These are phyloP conservation scores for Mystacides longicornis DNA, from an alignment of 2,888 invertebrate species.

Conservation along the genomic window DNA sequence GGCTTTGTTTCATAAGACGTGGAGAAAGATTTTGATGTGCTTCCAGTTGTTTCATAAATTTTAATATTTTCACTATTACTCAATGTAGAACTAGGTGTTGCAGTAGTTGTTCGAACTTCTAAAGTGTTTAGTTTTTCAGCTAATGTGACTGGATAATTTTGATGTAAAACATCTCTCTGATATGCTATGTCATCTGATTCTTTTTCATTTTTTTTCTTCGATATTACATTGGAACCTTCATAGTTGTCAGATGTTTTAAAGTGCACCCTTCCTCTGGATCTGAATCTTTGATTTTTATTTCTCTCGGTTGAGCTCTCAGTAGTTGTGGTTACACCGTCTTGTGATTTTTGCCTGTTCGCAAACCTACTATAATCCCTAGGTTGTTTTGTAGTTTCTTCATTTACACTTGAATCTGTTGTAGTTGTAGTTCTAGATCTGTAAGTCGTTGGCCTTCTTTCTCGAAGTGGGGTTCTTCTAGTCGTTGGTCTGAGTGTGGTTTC, in stretches of 20 bases:
- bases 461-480: conserved; percentile 45
- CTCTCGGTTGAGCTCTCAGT: conserved; percentile 19
- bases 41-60: conserved; percentile 22
- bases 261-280: conserved; percentile 48
- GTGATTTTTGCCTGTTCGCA: conserved; percentile 26
- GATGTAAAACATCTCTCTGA: conserved; percentile 55
- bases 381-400: conserved; percentile 28
- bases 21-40: conserved; percentile 7
- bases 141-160: conserved; percentile 55
- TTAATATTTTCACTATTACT: conserved; percentile 22
- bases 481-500: conserved; percentile 37
- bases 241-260: conserved; percentile 41
- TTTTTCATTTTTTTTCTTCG: conserved; percentile 29
- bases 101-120: conserved; percentile 27
- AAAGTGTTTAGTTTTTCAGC: conserved; percentile 44
- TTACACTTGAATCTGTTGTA: conserved; percentile 33
- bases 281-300: conserved; percentile 30
- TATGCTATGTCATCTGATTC: conserved; percentile 47
- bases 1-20: conserved; percentile 24
- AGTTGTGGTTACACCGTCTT: conserved; percentile 25
- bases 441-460: conserved; percentile 44
- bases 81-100: conserved; percentile 31
- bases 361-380: conserved; percentile 17
- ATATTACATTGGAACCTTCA: conserved; percentile 32
- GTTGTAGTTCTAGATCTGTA: conserved; percentile 30